Evolutionary conservation across 1,140 invertebrate species (phyloP), one percentile per base, ranked within the genome.

Genomic region (Caenorhabditis remanei): DNA sequence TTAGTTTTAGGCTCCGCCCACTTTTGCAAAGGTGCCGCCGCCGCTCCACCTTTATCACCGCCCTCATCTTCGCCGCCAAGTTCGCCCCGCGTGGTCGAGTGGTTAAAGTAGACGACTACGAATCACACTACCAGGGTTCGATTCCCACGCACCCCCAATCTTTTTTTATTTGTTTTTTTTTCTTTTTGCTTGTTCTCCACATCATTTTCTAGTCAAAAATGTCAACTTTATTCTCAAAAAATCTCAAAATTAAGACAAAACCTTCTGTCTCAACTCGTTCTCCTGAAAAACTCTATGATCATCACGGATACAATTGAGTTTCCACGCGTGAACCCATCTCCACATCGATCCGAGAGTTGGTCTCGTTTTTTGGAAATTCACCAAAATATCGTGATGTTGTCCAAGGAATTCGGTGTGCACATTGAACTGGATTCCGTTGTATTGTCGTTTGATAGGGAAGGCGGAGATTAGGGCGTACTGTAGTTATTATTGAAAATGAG

Each of bases 321-420:
- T 24, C 65, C 65, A 71, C 24, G 21, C 40, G 46, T 71, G 21
- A 46, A 71, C 65, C 65, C 40, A 19, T 46, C 40, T 71, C 65
- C 41, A 46, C 4, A 14, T 11, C 13, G 9, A 19, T 19, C 65
- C 61, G 32, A 8, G 24, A 11, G 24, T 11, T 4, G 24, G 9
- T 43, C 24, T 24, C 16, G 11, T 71, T 24, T 19, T 14, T 71
- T 65, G 24, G 32, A 65, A 65, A 13, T 65, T 65, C 21, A 40
- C 61, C 13, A 40, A 16, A 58, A 58, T n/a, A 14, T 63, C 61
- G 21, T 40, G 24, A 32, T 63, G 61, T 32, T 63, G 61, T 32
- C 24, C 61, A 8, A 63, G 24, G n/a, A 32, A 63, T 40, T 63
- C 61, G 21, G 32, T 11, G 32, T 63, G 61, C 5, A 32, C 32